Evolutionary conservation across 2,113 vertebrate genomes (phyloP), one percentile per base, ranked within the genome.

Genomic region (Pelobates fuscus): DNA sequence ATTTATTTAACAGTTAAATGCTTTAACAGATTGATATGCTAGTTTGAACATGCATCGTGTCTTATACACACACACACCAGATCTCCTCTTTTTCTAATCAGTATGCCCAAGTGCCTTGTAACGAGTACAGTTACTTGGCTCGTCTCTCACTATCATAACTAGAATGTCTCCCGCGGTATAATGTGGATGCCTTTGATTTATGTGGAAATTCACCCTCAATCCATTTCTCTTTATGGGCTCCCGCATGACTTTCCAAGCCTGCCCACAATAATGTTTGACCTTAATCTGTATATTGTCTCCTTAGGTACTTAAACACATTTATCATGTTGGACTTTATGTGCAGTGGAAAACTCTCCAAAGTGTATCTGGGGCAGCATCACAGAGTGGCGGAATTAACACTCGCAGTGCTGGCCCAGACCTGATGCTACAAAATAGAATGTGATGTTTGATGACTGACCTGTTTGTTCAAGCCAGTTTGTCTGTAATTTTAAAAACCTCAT

Each of bases 281-380:
- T 77, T 77, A 77, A 77, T 77, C 65, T 77, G 73, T 77, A 77
- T 77, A 77, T 77, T 77, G 73, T 77, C 73, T 77, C 73, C 55
- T 68, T 60, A 61, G 73, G 73, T 77, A 77, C 65, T 77, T 77
- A 77, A 77, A 68, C 64, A 77, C 65, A 77, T 77, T 68, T 61
- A 77, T 77, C 73, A 68, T 77, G 64, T 52, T 61, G 65, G 58
- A 68, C 65, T 77, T 77, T 77, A 77, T 77, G 73, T 77, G 73
- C 73, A 26, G 55, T 52, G 43, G 65, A 77, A 75, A 60, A 32
- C 65, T 61, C 60, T 76, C 73, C 43, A 77, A 68, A 67, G 41
- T 77, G 73, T 77, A 77, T 77, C 65, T 77, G 55, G 65, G 65
- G 73, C 73, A 77, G 63, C 37, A 61, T 61, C 21, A 49, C 61